Evolutionary conservation across 2,888 invertebrate genomes (phyloP).

Genomic region (Argyresthia albistria): DNA sequence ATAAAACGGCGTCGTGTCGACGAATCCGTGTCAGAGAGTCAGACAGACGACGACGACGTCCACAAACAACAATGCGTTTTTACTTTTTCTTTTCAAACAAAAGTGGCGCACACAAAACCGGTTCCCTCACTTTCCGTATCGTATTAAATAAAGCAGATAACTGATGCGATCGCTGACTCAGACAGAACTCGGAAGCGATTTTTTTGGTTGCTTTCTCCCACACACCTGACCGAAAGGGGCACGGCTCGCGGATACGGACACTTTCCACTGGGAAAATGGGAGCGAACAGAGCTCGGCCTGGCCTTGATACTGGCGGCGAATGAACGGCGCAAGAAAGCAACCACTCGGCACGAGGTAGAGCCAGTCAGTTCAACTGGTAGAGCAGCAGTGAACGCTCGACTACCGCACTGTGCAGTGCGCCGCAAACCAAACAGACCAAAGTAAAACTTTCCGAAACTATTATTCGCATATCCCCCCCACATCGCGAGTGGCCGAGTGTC

Average conservation of each 20-base stretch:
- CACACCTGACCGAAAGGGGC: slow-evolving; percentile 64
- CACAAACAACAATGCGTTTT: neutral
- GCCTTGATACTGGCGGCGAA: slow-evolving; percentile 45
- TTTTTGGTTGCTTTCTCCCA: slow-evolving; percentile 65
- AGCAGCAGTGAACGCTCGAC: neutral
- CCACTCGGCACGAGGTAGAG: neutral
- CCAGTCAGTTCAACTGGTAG: neutral
- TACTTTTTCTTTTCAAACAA: slow-evolving; percentile 32
- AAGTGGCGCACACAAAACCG: slow-evolving; percentile 45
- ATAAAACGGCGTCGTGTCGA: neutral
- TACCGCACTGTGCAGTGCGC: neutral
- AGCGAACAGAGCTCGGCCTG: slow-evolving; percentile 56
- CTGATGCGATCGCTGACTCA: slow-evolving; percentile 53
- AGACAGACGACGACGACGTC: neutral
- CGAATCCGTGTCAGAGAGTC: neutral
- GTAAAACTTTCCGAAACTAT: neutral
- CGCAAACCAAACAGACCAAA: neutral
- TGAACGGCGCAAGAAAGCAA: slow-evolving; percentile 5
- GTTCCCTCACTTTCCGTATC: slow-evolving; percentile 56
- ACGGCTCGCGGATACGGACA: slow-evolving; percentile 64
- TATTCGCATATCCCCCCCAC: neutral
- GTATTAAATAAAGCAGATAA: slow-evolving; percentile 27
- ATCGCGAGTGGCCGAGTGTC: neutral
- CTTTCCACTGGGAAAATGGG: slow-evolving; percentile 67
- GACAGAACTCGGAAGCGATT: slow-evolving; percentile 46